Conservation (phyloP, 2,888 invertebrate genomes). For the Dryococelus australis region DNA sequence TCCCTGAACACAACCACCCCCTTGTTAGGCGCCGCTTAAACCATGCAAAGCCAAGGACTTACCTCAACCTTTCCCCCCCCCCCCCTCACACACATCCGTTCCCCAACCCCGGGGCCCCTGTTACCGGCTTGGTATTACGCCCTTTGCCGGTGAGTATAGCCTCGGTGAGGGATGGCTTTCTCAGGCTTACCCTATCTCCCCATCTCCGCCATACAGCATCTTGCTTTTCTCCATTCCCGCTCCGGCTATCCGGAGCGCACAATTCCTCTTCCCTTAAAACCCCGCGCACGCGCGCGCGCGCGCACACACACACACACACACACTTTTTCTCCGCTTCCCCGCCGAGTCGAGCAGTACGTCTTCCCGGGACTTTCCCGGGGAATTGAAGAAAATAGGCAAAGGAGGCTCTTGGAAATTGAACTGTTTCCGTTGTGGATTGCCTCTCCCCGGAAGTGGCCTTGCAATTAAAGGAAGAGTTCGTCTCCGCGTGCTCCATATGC, state of each 20-base stretch:
- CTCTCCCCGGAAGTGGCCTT: neutral
- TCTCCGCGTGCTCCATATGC: neutral
- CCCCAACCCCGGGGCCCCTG: neutral
- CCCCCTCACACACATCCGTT: neutral
- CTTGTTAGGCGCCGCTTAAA: slow-evolving; percentile 26
- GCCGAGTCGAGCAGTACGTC: neutral
- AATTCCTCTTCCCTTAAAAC: slow-evolving; percentile 16
- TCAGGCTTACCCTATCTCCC: slow-evolving; percentile 26
- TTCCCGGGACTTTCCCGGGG: neutral
- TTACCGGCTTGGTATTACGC: slow-evolving; percentile 18
- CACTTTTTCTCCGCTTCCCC: neutral
- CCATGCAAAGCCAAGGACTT: slow-evolving; percentile 23
- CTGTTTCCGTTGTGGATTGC: slow-evolving; percentile 10
- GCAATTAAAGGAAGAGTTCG: neutral
- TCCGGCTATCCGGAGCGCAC: neutral
- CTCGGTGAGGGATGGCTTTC: slow-evolving; percentile 27
- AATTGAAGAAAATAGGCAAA: slow-evolving; percentile 1
- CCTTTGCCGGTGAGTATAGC: slow-evolving; percentile 12
- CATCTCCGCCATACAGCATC: neutral
- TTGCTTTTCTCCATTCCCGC: neutral
- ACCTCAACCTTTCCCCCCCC: neutral
- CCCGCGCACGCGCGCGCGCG: neutral
- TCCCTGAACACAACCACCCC: neutral
- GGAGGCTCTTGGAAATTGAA: neutral
- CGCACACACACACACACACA: neutral